phyloP scores from a whole-genome alignment of 2,113 vertebrate species.

The Diphyllodes magnificus region DNA sequence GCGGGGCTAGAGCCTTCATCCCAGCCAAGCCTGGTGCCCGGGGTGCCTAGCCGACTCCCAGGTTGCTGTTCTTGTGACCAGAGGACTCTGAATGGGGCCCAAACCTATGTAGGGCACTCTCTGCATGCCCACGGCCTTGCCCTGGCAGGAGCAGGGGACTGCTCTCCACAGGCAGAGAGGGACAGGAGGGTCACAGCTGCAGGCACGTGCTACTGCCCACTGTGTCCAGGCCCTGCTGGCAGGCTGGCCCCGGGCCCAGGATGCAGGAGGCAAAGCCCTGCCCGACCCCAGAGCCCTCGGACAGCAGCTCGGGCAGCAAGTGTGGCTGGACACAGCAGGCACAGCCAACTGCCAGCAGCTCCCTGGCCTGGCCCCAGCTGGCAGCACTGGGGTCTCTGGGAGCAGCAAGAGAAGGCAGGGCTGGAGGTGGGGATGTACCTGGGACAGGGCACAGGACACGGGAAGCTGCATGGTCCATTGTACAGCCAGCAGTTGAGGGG shows the following conservation, averaged over 20 bases:
- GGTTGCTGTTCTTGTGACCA: background rate
- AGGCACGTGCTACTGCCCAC: conserved; percentile 18
- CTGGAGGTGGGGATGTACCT: background rate
- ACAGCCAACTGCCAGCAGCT: background rate
- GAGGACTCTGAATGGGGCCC: background rate
- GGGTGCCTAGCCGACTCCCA: accelerated
- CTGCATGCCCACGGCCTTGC: accelerated
- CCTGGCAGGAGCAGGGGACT: background rate
- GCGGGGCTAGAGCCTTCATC: accelerated
- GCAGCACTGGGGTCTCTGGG: background rate
- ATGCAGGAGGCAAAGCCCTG: background rate
- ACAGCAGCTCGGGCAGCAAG: accelerated
- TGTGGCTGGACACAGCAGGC: background rate
- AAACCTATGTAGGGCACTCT: background rate
- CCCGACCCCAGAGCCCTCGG: background rate
- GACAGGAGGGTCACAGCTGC: background rate
- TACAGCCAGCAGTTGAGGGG: accelerated
- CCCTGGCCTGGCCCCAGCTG: background rate
- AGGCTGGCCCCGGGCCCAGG: background rate
- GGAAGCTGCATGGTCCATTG: accelerated
- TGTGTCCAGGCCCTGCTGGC: background rate
- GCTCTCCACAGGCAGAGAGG: background rate
- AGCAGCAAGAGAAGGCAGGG: background rate
- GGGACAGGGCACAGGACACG: too few relatives aligned
- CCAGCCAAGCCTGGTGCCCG: accelerated